phyloP scores from a whole-genome alignment of 2,888 invertebrate species.

The Sussaba pulchella region DNA sequence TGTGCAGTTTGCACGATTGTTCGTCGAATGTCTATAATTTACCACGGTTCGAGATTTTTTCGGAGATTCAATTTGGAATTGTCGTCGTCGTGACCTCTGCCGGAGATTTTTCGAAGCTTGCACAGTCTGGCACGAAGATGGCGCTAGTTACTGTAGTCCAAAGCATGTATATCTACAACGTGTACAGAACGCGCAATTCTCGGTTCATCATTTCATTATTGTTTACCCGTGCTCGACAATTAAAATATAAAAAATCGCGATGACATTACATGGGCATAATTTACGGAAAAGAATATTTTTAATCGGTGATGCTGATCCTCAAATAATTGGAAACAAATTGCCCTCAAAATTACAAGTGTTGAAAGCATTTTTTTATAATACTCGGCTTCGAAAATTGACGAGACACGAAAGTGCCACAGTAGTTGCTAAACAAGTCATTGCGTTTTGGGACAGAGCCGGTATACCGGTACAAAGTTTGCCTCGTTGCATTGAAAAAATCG shows the following conservation, averaged over 20 bases:
- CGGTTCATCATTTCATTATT: too few relatives aligned
- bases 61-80: constrained; percentile 21
- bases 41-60: constrained; percentile 44
- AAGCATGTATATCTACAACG: not conserved
- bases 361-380: constrained; percentile 43
- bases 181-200: too few relatives aligned
- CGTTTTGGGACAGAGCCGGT: constrained; percentile 34
- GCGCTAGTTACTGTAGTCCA: not conserved
- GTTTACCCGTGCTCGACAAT: too few relatives aligned
- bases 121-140: not conserved
- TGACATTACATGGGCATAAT: too few relatives aligned
- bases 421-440: constrained; percentile 35
- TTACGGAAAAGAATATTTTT: constrained; percentile 28
- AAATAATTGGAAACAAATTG: too few relatives aligned
- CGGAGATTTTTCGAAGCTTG: not conserved
- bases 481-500: constrained; percentile 46
- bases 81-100: not conserved
- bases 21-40: constrained; percentile 30
- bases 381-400: constrained; percentile 40
- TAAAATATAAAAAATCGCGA: too few relatives aligned
- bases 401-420: constrained; percentile 47
- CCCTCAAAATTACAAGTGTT: constrained; percentile 45
- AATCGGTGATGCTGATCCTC: constrained; percentile 19
- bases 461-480: constrained; percentile 30
- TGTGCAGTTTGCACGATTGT: constrained; percentile 9